These are phyloP conservation scores for Dendrolimus houi DNA, from an alignment of 2,888 invertebrate genomes.

Conservation along the genomic window DNA sequence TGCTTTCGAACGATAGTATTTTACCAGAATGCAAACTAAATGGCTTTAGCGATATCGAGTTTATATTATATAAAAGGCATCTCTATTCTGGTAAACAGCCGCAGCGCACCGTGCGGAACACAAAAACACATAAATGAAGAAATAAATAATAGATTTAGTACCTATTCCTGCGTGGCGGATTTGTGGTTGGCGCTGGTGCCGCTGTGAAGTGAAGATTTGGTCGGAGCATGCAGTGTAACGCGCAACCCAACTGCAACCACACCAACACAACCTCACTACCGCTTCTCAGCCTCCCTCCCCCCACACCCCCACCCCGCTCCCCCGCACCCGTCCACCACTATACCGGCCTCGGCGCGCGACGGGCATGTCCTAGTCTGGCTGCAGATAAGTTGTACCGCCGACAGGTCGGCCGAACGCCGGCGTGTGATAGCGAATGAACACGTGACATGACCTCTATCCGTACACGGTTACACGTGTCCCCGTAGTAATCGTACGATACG, in stretches of 20 bases:
- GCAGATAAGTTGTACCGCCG: constrained; percentile 26
- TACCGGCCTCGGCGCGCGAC: constrained; percentile 10
- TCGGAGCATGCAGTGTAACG: constrained; percentile 93
- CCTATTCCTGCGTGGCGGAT: constrained; percentile 75
- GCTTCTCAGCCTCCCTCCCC: constrained; percentile 23
- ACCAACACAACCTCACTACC: constrained; percentile 73
- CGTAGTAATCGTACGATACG: constrained; percentile 13
- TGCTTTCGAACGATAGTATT: constrained; percentile 50
- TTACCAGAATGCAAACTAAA: constrained; percentile 58
- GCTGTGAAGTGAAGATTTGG: constrained; percentile 75
- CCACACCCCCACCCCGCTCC: constrained; percentile 10
- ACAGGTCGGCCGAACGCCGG: constrained; percentile 12
- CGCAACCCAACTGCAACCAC: constrained; percentile 93
- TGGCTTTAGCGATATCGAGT: constrained; percentile 52
- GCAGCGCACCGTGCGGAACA: constrained; percentile 71
- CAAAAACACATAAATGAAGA: constrained; percentile 68
- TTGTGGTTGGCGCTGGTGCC: constrained; percentile 75
- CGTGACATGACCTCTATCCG: constrained; percentile 16
- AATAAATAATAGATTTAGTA: constrained; percentile 70
- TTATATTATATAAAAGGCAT: constrained; percentile 51
- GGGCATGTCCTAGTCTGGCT: constrained; percentile 23
- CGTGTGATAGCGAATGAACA: constrained; percentile 12
- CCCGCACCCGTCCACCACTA: constrained; percentile 7
- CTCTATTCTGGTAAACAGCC: constrained; percentile 57
- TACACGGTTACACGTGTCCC: constrained; percentile 10